These are phyloP conservation scores for Petrolisthes manimaculis DNA, from an alignment of 2,888 invertebrate species.

Conservation along the genomic window DNA sequence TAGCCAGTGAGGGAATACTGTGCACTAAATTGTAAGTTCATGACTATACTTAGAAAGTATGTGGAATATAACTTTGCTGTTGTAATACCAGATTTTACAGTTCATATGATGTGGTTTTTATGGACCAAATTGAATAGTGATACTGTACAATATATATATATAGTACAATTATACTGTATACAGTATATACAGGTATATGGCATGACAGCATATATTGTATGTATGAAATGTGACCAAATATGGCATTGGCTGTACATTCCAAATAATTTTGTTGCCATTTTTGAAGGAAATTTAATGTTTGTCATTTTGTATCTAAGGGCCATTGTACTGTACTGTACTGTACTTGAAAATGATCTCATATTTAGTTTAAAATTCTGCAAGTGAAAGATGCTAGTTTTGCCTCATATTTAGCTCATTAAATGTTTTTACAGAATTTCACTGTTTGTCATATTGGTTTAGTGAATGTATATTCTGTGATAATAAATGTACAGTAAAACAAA, in stretches of 20 bases:
- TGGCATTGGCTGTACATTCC: neutral
- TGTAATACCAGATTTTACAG: too few relatives aligned
- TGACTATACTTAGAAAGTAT: too few relatives aligned
- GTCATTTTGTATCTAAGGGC: neutral
- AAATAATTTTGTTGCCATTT: neutral
- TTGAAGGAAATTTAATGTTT: neutral
- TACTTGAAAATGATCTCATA: conserved; percentile 12
- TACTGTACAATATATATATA: too few relatives aligned
- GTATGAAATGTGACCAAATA: neutral
- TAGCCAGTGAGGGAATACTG: too few relatives aligned
- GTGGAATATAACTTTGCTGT: too few relatives aligned
- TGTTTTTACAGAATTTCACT: conserved; percentile 40
- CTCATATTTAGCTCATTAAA: conserved; percentile 28
- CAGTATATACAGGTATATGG: too few relatives aligned
- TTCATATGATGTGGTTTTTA: too few relatives aligned
- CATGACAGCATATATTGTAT: too few relatives aligned
- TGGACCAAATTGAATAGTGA: too few relatives aligned
- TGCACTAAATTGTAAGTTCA: too few relatives aligned
- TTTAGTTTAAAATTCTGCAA: conserved; percentile 13
- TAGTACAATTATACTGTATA: too few relatives aligned
- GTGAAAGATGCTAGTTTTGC: conserved; percentile 15
- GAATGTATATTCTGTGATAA: conserved; percentile 60
- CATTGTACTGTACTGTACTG: conserved; percentile 6
- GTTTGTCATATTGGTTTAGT: conserved; percentile 49
- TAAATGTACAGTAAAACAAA: conserved; percentile 49